Evolutionary conservation across 30 jellyfish, hydroid and myxozoan genomes (phyloP).

Genomic region (Aurelia sp.): DNA sequence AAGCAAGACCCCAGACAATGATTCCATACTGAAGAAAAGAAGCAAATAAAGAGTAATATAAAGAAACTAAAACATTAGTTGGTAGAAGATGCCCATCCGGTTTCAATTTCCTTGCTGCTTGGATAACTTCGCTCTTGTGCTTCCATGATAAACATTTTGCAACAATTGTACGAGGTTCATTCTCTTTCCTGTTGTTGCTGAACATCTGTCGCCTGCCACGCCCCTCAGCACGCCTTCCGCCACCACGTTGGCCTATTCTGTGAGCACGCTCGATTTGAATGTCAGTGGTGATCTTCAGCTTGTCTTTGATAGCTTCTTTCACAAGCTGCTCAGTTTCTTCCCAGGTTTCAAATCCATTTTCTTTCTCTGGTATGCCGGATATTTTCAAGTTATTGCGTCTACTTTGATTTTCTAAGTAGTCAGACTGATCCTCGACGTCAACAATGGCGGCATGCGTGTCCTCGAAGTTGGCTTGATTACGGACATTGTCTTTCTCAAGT

Average conservation of each 20-base stretch:
- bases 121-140: not conserved
- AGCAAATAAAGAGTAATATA: too few species aligned
- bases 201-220: too few species aligned
- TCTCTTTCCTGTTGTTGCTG: not conserved
- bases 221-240: too few species aligned
- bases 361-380: constrained; percentile 7
- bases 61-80: not conserved
- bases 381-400: not conserved
- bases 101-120: not conserved
- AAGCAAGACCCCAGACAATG: too few species aligned
- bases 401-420: not conserved
- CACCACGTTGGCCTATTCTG: not conserved
- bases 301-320: too few species aligned
- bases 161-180: not conserved
- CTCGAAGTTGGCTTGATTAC: constrained; percentile 10
- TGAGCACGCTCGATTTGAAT: too few species aligned
- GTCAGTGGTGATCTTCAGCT: too few species aligned
- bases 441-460: constrained; percentile 12
- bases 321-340: not conserved
- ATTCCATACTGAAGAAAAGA: too few species aligned
- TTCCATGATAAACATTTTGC: not conserved
- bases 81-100: not conserved
- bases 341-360: constrained; percentile 9
- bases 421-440: constrained; percentile 7
- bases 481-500: constrained; percentile 7